A percentile compares a stretch with the other conserved stretches of the same genome.
Evolutionary conservation across 1,140 invertebrate species (phyloP).

Genomic region (Trichonephila inaurata): DNA sequence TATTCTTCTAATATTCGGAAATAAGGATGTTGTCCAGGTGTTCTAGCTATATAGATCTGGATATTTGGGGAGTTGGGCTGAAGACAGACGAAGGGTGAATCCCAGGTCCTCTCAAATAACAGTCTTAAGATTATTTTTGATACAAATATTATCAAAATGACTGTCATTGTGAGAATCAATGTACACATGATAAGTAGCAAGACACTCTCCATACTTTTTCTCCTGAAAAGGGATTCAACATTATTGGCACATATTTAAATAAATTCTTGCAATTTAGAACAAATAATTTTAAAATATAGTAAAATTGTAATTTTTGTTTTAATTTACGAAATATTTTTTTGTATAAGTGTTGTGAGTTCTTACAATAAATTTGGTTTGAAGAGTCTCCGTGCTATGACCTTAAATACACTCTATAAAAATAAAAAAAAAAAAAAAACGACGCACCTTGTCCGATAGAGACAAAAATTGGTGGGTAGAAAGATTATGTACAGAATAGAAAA

Average conservation of each 20-base stretch:
- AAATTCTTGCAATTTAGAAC: too few species aligned
- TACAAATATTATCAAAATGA: background rate
- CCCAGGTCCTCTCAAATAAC: background rate
- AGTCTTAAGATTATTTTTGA: background rate
- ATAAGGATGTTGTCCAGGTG: constrained; percentile 33
- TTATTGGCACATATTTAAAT: too few species aligned
- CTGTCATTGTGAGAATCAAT: background rate
- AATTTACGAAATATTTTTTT: background rate
- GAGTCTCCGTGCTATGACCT: background rate
- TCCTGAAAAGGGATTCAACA: background rate
- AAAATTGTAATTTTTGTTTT: background rate
- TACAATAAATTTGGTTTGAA: background rate
- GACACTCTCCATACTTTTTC: background rate
- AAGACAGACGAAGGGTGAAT: background rate
- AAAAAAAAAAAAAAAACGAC: too few species aligned
- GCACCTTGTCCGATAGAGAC: too few species aligned
- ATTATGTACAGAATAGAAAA: too few species aligned
- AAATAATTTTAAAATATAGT: too few species aligned
- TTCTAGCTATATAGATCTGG: background rate
- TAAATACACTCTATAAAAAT: background rate
- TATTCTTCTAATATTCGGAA: constrained; percentile 49
- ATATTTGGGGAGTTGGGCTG: background rate
- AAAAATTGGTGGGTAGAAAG: too few species aligned
- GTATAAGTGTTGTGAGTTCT: background rate
- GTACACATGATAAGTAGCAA: background rate